Evolutionary conservation across 2,888 invertebrate genomes (phyloP).

Genomic region (Napeogenes inachia): DNA sequence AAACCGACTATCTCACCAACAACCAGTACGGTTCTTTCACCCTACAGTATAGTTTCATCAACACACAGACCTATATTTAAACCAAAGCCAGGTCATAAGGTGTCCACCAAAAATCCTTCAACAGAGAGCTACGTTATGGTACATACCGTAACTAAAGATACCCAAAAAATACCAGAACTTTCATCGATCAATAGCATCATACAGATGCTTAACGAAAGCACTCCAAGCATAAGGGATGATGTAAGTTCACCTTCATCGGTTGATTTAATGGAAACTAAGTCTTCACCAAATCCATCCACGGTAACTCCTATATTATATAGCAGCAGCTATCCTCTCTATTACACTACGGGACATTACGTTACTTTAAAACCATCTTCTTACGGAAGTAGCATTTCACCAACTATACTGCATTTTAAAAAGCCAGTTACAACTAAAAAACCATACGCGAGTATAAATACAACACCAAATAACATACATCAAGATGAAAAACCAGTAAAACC

Average conservation of each 20-base stretch:
- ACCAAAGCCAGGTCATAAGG: conserved; percentile 64
- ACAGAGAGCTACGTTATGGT: conserved; percentile 77
- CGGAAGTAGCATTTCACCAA: conserved; percentile 27
- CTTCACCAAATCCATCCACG: conserved; percentile 56
- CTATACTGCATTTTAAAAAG: conserved; percentile 30
- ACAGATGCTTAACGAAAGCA: conserved; percentile 78
- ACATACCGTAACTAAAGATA: conserved; percentile 74
- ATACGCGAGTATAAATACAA: conserved; percentile 46
- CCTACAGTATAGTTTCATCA: conserved; percentile 51
- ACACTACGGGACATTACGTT: conserved; percentile 63
- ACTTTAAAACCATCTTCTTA: conserved; percentile 59
- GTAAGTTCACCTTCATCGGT: conserved; percentile 51
- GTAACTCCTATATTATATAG: conserved; percentile 51
- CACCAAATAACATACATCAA: conserved; percentile 52
- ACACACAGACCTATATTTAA: conserved; percentile 72
- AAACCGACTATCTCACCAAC: conserved; percentile 61
- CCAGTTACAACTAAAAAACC: conserved; percentile 40
- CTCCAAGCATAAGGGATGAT: conserved; percentile 60
- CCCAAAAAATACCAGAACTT: conserved; percentile 60
- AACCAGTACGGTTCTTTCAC: conserved; percentile 47
- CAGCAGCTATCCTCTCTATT: conserved; percentile 52
- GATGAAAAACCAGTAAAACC: conserved; percentile 49
- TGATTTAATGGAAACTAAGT: conserved; percentile 59
- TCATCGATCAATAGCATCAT: conserved; percentile 78
- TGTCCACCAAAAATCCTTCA: conserved; percentile 43